Evolutionary conservation across 2,113 vertebrate genomes (phyloP).

Genomic region (Cynoglossus semilaevis): DNA sequence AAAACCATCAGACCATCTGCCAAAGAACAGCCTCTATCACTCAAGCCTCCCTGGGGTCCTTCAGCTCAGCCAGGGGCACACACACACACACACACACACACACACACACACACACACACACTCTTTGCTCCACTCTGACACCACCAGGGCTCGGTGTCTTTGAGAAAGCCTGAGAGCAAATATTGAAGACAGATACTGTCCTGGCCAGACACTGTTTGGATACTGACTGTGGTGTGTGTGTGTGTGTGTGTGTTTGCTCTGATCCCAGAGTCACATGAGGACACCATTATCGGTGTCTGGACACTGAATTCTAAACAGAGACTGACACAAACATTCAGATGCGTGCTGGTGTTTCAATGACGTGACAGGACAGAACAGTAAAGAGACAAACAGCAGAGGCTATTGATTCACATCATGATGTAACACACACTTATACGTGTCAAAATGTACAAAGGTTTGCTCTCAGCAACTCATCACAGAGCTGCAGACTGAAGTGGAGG

Average conservation of each 20-base stretch:
- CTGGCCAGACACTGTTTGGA: conserved; percentile 41
- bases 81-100: conserved; percentile 55
- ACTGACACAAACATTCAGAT: too few species aligned
- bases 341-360: too few species aligned
- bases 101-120: conserved; percentile 49
- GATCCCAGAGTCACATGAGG: too few species aligned
- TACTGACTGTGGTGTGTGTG: conserved; percentile 22
- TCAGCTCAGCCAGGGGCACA: conserved; percentile 43
- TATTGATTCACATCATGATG: too few species aligned
- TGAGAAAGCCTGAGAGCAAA: conserved; percentile 47
- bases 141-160: conserved; percentile 29
- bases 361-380: too few species aligned
- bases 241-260: conserved; percentile 11
- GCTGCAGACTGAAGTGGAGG: too few species aligned
- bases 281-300: not conserved
- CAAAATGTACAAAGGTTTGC: too few species aligned
- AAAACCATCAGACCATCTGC: conserved; percentile 59
- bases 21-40: conserved; percentile 48
- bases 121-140: conserved; percentile 47
- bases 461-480: too few species aligned
- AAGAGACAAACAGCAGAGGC: too few species aligned
- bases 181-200: conserved; percentile 39
- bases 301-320: not conserved
- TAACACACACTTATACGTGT: too few species aligned
- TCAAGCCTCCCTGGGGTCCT: conserved; percentile 57